Evolutionary conservation across 1,140 invertebrate species (phyloP).

Genomic region (Drosophila truncata): DNA sequence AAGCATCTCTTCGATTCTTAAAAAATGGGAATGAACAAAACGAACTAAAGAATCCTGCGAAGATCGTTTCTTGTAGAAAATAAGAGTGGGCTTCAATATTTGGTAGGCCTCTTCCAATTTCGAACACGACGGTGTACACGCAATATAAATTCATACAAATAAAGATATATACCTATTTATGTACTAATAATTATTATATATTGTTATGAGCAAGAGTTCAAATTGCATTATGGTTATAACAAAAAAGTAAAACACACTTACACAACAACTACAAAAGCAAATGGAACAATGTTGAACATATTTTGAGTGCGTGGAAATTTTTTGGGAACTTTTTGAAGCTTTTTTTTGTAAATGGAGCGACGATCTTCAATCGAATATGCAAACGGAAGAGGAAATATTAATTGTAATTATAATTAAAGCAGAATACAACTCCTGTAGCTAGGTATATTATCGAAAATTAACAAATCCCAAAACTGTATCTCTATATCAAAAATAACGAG

Average conservation of each 20-base stretch:
- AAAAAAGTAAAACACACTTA: constrained; percentile 31
- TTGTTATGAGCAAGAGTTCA: constrained; percentile 83
- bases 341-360: constrained; percentile 56
- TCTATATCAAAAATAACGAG: constrained; percentile 63
- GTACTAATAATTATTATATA: constrained; percentile 67
- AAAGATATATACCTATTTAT: constrained; percentile 72
- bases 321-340: constrained; percentile 79
- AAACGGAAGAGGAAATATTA: constrained; percentile 7
- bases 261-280: constrained; percentile 61
- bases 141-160: constrained; percentile 51
- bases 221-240: constrained; percentile 75
- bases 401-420: constrained; percentile 29
- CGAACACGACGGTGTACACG: constrained; percentile 35
- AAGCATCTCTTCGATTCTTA: not conserved
- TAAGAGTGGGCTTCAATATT: not conserved
- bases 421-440: constrained; percentile 56
- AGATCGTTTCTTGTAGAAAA: not conserved
- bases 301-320: constrained; percentile 70
- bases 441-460: constrained; percentile 77
- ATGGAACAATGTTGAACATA: constrained; percentile 83
- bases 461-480: constrained; percentile 46
- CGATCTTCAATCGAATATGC: constrained; percentile 12
- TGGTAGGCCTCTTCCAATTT: constrained; percentile 4
- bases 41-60: not conserved
- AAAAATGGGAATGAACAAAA: not conserved